Base-by-base conservation (phyloP, 2,888 invertebrate species). In the Glaucopsyche alexis region DNA sequence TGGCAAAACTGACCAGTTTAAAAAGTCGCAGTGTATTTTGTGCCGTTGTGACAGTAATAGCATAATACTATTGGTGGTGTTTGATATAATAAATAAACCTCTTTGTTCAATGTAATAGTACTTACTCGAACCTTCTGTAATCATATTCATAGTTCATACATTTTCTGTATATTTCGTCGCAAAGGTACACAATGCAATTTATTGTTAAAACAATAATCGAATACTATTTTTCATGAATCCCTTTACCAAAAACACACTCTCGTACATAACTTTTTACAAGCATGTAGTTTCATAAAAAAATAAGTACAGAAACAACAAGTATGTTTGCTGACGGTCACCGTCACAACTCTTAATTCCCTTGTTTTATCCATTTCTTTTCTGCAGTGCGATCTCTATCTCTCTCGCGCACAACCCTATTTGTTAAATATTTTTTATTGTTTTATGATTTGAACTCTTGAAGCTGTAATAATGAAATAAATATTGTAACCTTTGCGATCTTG, bases 41-140 rank as follows among this genome's bases (percentile, higher is more conserved):
- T 77, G 75, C 77, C 78, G 76, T 76, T 76, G 77, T 80, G 85
- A 84, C 88, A 85, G 86, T 85, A 81, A 85, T 88, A 88, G 87
- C 84, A 84, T 86, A 86, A 75, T 78, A 73, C 83, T 74, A 83
- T 87, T 84, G 87, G 86, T 84, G 86, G 85, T 85, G 83, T 85
- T 83, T 80, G 83, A 85, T 84, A 83, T 84, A 75, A 72, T 77
- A 78, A 77, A 83, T 84, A 79, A 81, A 82, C 85, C 90, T 88
- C 89, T 88, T 89, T 87, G 86, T 86, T 87, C 89, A 89, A 86
- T 90, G 86, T 87, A 86, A 91, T 90, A 89, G 89, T 90, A 88
- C 86, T 89, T 91, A 91, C 87, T 88, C 87, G 86, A 86, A 87
- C 86, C 84, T 87, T 88, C 88, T 90, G 82, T 91, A 91, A 83